Percentiles rank a stretch among this genome's conserved stretches.
Evolutionary conservation across 37 sponge, comb jelly and placozoan species (phyloP).

Genomic region (Haliclona indistincta): DNA sequence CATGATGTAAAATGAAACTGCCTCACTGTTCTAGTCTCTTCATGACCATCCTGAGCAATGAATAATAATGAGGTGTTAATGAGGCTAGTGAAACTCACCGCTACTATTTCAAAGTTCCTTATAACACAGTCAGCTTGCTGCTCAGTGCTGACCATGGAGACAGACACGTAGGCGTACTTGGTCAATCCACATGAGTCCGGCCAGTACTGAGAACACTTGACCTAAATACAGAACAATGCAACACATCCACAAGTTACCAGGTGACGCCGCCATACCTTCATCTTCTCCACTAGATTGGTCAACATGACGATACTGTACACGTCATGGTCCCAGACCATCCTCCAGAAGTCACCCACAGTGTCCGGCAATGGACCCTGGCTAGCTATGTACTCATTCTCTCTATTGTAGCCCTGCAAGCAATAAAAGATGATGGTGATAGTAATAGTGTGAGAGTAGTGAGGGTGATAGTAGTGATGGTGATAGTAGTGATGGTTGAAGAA

Average conservation of each 20-base stretch:
- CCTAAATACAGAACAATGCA: conserved; percentile 6
- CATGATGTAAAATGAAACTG: conserved; percentile 75
- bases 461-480: neutral
- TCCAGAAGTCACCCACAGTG: conserved; percentile 89
- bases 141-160: conserved; percentile 36
- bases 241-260: neutral
- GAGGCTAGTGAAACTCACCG: conserved; percentile 17
- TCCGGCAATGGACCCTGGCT: conserved; percentile 84
- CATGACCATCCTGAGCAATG: neutral
- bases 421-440: neutral
- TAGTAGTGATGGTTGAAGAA: neutral
- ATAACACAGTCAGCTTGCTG: conserved; percentile 44
- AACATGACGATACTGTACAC: conserved; percentile 74
- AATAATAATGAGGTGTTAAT: neutral
- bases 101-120: conserved; percentile 39
- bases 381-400: conserved; percentile 84
- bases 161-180: conserved; percentile 40
- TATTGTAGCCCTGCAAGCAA: conserved; percentile 61
- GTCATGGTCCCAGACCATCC: conserved; percentile 80
- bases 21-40: conserved; percentile 20
- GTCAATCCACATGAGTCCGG: conserved; percentile 30
- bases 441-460: neutral
- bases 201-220: conserved; percentile 84
- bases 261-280: conserved; percentile 19
- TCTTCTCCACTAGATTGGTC: conserved; percentile 69